A percentile compares a stretch with the other conserved stretches of the same genome.
phyloP scores from a whole-genome alignment of 2,113 vertebrate genomes.

The Gyps fulvus region DNA sequence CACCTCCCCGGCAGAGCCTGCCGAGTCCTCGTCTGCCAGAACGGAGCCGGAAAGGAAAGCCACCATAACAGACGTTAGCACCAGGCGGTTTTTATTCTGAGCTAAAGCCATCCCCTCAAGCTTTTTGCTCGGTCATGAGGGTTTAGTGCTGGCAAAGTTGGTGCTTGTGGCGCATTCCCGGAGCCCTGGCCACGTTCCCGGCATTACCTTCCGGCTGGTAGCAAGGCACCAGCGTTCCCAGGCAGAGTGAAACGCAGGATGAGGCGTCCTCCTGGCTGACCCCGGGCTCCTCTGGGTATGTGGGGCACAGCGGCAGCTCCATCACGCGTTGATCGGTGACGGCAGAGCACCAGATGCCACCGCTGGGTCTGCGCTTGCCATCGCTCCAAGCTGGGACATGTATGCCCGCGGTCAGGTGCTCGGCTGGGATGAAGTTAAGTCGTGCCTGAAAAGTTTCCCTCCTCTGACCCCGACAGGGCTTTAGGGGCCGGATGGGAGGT shows the following conservation, averaged over 20 bases:
- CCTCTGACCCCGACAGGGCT: not conserved
- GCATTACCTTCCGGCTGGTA: constrained; percentile 19
- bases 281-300: not conserved
- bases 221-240: not conserved
- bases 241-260: not conserved
- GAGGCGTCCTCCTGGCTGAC: not conserved
- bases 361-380: too few relatives aligned
- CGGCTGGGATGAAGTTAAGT: not conserved
- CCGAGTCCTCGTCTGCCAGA: constrained; percentile 61
- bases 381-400: not conserved
- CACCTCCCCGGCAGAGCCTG: constrained; percentile 63
- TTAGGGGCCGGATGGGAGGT: not conserved
- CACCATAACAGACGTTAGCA: rapidly evolving
- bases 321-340: rapidly evolving
- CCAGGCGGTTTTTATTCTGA: not conserved
- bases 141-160: not conserved
- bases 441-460: not conserved
- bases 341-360: not conserved
- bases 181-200: too few relatives aligned
- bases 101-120: not conserved
- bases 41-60: constrained; percentile 10
- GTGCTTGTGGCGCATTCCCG: not conserved
- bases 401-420: not conserved
- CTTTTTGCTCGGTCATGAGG: too few relatives aligned
- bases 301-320: not conserved